phyloP scores from a whole-genome alignment of 2,888 invertebrate species.

The Xanthostigma xanthostigma region DNA sequence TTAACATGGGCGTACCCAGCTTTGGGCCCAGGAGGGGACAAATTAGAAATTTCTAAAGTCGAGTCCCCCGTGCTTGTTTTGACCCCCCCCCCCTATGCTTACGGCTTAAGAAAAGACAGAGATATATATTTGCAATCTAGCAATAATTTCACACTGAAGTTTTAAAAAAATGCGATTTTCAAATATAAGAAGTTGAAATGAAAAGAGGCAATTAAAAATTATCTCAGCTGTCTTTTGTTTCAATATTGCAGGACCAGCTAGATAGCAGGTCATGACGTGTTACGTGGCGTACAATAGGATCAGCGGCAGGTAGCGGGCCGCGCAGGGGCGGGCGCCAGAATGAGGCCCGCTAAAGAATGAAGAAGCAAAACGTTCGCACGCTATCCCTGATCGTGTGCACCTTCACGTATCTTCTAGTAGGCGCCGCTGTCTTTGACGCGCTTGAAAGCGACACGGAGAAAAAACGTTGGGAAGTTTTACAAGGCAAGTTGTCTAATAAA shows the following conservation, averaged over 20 bases:
- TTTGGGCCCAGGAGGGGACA: too few relatives aligned
- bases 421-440: constrained; percentile 98
- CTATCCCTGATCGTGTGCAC: constrained; percentile 99
- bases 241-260: background rate
- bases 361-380: constrained; percentile 99
- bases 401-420: constrained; percentile 97
- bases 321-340: constrained; percentile 37
- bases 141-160: background rate
- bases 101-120: too few relatives aligned
- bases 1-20: too few relatives aligned
- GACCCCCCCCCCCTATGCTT: too few relatives aligned
- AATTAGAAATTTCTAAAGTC: too few relatives aligned
- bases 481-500: constrained; percentile 42
- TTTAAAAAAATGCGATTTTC: background rate
- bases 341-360: constrained; percentile 76
- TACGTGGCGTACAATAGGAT: constrained; percentile 20
- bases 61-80: too few relatives aligned
- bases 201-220: background rate
- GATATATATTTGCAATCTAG: too few relatives aligned
- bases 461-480: constrained; percentile 74
- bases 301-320: constrained; percentile 30
- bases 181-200: background rate
- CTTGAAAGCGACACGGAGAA: constrained; percentile 95
- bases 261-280: constrained; percentile 15
- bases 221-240: background rate